Conservation (phyloP, 2,888 invertebrate genomes). For the Pocota personata region DNA sequence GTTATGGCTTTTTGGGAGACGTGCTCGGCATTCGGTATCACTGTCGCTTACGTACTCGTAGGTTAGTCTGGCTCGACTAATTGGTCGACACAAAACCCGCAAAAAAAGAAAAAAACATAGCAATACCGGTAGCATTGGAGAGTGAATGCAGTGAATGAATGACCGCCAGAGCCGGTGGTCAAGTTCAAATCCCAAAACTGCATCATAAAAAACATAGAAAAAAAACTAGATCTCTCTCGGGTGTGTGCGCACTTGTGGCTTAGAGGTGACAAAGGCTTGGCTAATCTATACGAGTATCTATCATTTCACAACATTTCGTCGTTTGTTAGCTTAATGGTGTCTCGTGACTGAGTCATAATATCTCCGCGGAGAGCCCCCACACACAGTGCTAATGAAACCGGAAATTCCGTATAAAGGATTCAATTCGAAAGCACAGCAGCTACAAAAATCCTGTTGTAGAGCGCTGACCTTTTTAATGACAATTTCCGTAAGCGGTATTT, state of each 20-base stretch:
- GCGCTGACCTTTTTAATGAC: constrained; percentile 70
- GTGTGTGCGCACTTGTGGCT: neutral
- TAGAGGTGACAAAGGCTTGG: constrained; percentile 51
- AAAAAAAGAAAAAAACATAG: neutral
- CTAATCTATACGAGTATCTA: constrained; percentile 26
- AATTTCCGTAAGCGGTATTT: constrained; percentile 63
- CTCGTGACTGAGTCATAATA: constrained; percentile 46
- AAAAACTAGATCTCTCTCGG: neutral
- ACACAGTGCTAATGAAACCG: constrained; percentile 43
- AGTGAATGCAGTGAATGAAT: constrained; percentile 23
- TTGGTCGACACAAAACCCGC: constrained; percentile 12
- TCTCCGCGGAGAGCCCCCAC: neutral
- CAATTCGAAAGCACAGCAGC: neutral
- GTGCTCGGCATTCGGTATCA: constrained; percentile 53
- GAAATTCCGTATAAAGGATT: constrained; percentile 63
- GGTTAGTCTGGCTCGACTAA: constrained; percentile 34
- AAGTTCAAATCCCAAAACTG: constrained; percentile 55
- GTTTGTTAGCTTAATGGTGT: neutral
- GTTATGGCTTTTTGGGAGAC: constrained; percentile 61
- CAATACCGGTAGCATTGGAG: constrained; percentile 6
- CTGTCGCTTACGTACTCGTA: constrained; percentile 60
- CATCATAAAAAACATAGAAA: constrained; percentile 1
- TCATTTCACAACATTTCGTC: constrained; percentile 3
- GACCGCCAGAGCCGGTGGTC: constrained; percentile 20
- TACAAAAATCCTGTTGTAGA: constrained; percentile 69